Evolutionary conservation across 2,113 vertebrate genomes (phyloP), one percentile per base, ranked within the genome.

Genomic region (Brachyhypopomus gauderio): DNA sequence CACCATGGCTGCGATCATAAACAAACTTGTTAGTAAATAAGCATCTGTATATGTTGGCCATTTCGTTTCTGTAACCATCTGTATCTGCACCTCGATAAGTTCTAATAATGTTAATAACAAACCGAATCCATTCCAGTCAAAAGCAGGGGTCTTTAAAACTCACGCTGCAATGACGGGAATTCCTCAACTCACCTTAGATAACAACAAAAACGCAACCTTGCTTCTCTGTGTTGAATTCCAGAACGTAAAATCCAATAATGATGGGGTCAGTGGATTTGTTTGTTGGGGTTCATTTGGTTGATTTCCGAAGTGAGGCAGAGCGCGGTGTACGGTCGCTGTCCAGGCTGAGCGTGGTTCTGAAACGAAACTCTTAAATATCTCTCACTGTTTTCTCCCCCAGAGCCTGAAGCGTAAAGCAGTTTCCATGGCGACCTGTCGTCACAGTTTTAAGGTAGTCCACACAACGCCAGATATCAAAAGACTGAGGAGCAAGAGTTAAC

Each of bases 361-460:
- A 95, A 91, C 90, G 88, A 93, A 90, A 91, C 89, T 88, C 85
- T 88, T 87, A 85, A 77, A 89, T 90, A 88, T 92, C 90, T 87
- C 86, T 77, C 91, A 83, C 89, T 92, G 91, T 94, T 93, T 92
- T 93, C 93, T 93, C 90, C 91, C 89, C 85, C 91, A 85, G 89
- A 88, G 90, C 93, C 90, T 85, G 88, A 86, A 93, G 94, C 93
- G 94, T 94, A 95, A 93, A 93, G 85, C 91, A 88, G 94, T 94
- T 94, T 93, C 94, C 93, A 94, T 95, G 90, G 91, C 91, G 91
- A 96, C 94, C 86, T 94, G 90, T 92, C 95, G 94, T 96, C 95
- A 96, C 92, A 88, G 85, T 87, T 85, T 91, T 90, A 91, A 88
- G 89, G 91, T 78, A 87, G 89, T 84, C 87, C 87, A 81, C 69